Conservation (phyloP, 2,888 invertebrate species). For the Amiota minor region DNA sequence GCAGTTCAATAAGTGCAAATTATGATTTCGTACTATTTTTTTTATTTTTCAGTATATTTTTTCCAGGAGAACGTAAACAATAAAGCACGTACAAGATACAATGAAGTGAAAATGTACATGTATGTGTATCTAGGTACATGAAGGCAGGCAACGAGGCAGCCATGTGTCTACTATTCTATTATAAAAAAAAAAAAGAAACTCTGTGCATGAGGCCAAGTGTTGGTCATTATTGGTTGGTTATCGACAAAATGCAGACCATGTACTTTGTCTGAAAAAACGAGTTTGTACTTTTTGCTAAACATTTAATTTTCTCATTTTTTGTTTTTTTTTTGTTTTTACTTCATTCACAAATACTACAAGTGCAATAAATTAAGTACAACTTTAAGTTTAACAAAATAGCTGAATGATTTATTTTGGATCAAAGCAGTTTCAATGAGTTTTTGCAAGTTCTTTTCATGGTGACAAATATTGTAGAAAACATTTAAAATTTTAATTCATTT, state of each 20-base stretch:
- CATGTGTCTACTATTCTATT: neutral
- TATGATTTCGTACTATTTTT: conserved; percentile 9
- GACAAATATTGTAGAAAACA: neutral
- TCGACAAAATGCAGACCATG: conserved; percentile 9
- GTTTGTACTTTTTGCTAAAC: neutral
- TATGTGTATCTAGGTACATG: neutral
- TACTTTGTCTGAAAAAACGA: neutral
- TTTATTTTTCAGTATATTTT: conserved; percentile 9
- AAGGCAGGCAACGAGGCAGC: neutral
- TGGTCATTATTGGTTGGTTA: conserved; percentile 1
- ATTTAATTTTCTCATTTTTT: neutral
- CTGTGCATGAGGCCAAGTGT: neutral
- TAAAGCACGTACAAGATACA: conserved; percentile 23
- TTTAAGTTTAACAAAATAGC: too few relatives aligned
- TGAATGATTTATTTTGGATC: too few relatives aligned
- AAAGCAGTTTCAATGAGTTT: neutral
- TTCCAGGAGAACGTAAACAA: conserved; percentile 15
- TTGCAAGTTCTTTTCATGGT: neutral
- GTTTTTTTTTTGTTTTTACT: neutral
- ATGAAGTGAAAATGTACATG: neutral
- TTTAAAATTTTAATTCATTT: too few relatives aligned
- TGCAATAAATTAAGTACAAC: too few relatives aligned
- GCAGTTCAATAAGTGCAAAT: conserved; percentile 28
- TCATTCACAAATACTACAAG: neutral
- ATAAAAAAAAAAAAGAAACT: neutral